These are phyloP conservation scores for Regulus satrapa DNA, from an alignment of 2,113 vertebrate genomes.

Conservation along the genomic window DNA sequence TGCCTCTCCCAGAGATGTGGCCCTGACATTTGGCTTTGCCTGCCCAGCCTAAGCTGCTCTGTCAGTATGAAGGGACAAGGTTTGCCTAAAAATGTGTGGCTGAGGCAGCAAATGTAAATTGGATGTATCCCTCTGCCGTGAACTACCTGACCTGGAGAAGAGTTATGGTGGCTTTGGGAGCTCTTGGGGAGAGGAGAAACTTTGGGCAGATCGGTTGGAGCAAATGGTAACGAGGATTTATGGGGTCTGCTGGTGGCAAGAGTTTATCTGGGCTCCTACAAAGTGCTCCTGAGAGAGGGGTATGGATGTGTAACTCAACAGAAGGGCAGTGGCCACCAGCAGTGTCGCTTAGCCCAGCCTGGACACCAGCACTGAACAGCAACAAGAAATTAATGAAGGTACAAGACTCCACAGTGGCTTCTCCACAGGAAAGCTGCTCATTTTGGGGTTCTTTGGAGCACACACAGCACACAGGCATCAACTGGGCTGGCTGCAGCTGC, in stretches of 20 bases:
- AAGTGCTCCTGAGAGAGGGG: neutral
- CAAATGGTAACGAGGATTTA: constrained; percentile 10
- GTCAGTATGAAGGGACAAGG: fast-evolving
- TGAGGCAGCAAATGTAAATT: neutral
- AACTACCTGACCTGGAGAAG: neutral
- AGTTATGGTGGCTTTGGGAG: neutral
- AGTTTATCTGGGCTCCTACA: neutral
- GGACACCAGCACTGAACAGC: fast-evolving
- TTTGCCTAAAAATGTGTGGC: neutral
- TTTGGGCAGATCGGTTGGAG: neutral
- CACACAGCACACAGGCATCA: neutral
- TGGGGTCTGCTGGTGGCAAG: neutral
- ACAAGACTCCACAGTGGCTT: fast-evolving
- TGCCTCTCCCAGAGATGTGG: neutral
- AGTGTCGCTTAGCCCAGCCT: neutral
- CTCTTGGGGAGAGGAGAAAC: neutral
- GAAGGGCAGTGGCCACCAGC: neutral
- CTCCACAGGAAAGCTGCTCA: neutral
- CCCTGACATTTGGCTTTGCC: neutral
- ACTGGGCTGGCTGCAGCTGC: neutral
- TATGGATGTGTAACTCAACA: fast-evolving
- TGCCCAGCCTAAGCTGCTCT: neutral
- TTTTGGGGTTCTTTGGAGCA: neutral
- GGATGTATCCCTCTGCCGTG: neutral
- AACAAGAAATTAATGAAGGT: neutral